Conservation (phyloP, 2,888 invertebrate species). For the Poecilus cupreus region DNA sequence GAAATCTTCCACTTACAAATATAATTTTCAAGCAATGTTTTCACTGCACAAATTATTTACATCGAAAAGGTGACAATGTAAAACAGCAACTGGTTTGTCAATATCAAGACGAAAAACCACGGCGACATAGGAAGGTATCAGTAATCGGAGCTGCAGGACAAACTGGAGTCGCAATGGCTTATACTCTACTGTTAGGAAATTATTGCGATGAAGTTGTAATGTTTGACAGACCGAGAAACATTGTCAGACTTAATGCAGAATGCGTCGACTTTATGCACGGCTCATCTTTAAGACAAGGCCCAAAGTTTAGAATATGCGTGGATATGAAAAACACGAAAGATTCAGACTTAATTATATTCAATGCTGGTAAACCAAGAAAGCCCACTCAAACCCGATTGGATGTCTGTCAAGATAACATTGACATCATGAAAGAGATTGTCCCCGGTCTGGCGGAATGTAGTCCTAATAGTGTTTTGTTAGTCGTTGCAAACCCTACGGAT, state of each 20-base stretch:
- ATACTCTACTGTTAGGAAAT: constrained; percentile 13
- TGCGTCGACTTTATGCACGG: constrained; percentile 94
- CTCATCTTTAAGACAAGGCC: constrained; percentile 86
- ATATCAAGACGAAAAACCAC: background rate
- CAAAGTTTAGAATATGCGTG: constrained; percentile 84
- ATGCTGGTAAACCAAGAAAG: constrained; percentile 90
- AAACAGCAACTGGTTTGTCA: background rate
- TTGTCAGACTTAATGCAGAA: constrained; percentile 68
- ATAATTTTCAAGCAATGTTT: no score
- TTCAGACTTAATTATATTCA: constrained; percentile 90
- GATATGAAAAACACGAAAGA: constrained; percentile 86
- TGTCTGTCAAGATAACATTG: constrained; percentile 83
- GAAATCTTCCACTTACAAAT: no score
- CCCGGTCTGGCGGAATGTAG: constrained; percentile 77
- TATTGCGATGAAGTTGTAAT: constrained; percentile 38
- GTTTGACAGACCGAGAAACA: background rate
- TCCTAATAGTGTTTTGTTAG: constrained; percentile 76
- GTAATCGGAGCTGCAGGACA: constrained; percentile 35
- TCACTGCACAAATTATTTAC: no score
- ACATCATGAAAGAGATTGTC: constrained; percentile 74
- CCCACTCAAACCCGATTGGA: constrained; percentile 87
- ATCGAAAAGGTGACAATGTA: background rate
- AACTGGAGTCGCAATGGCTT: background rate
- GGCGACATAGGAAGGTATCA: constrained; percentile 16
- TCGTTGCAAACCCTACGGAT: constrained; percentile 79